Percentiles rank a stretch among this genome's conserved stretches.
phyloP scores from a whole-genome alignment of 2,113 vertebrate species.

The Nettapus auritus region DNA sequence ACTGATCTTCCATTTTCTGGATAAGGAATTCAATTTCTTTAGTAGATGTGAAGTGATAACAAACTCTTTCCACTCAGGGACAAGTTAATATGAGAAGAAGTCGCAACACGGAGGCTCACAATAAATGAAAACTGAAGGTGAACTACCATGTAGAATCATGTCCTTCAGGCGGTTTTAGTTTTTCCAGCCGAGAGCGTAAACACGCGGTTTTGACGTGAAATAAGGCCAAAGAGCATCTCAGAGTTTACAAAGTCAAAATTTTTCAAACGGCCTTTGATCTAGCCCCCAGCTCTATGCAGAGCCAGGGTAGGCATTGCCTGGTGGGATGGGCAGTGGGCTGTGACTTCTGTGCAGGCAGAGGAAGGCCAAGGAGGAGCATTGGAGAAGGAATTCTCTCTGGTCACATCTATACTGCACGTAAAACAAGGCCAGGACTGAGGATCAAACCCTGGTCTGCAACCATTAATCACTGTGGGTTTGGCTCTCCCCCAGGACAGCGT shows the following conservation, averaged over 20 bases:
- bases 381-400: not conserved
- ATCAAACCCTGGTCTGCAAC: not conserved
- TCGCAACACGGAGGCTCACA: not conserved
- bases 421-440: not conserved
- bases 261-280: not conserved
- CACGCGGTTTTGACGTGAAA: not conserved
- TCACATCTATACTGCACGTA: not conserved
- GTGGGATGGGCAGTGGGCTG: not conserved
- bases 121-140: not conserved
- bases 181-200: not conserved
- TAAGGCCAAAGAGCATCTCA: not conserved
- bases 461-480: not conserved
- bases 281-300: not conserved
- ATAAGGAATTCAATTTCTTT: conserved; percentile 17
- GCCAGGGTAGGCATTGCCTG: not conserved
- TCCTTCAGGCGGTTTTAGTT: not conserved
- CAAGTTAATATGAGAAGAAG: not conserved
- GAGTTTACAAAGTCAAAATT: not conserved
- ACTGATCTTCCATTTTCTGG: conserved; percentile 17
- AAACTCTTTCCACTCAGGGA: not conserved
- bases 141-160: not conserved
- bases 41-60: not conserved
- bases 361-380: not conserved
- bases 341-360: not conserved
- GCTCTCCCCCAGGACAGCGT: not conserved